phyloP scores from a whole-genome alignment of 2,797 vertebrate species.

The Morelia viridis region DNA sequence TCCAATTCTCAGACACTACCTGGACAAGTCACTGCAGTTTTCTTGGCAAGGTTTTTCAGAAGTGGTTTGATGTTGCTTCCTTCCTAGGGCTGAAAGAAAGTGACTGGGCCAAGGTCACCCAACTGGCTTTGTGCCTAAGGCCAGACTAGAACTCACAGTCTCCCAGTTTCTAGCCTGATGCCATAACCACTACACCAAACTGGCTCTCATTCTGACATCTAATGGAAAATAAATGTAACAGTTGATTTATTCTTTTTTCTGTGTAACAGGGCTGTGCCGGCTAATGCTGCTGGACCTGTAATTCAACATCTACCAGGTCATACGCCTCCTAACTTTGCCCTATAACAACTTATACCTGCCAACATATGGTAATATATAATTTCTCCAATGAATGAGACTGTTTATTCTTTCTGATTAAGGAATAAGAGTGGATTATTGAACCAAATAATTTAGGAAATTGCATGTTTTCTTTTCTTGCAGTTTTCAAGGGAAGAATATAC shows the following conservation, averaged over 20 bases:
- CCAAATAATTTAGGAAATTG: not conserved
- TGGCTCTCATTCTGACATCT: slow-evolving; percentile 67
- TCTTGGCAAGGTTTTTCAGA: too few species aligned
- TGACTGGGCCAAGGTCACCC: too few species aligned
- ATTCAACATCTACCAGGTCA: not conserved
- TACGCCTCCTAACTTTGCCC: not conserved
- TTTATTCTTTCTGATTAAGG: not conserved
- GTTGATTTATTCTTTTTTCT: not conserved
- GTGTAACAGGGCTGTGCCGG: not conserved
- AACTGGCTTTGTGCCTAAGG: too few species aligned
- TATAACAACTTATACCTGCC: not conserved
- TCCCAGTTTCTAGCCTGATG: too few species aligned
- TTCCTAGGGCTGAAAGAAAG: too few species aligned
- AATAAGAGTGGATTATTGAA: not conserved
- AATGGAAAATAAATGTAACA: slow-evolving; percentile 57
- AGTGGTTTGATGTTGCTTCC: too few species aligned
- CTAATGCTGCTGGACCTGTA: not conserved
- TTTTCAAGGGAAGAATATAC: not conserved
- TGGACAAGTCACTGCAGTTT: too few species aligned
- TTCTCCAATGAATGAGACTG: not conserved
- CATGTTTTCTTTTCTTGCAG: not conserved
- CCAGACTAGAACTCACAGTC: too few species aligned
- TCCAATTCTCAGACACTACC: too few species aligned
- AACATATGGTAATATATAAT: not conserved
- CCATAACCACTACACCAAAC: too few species aligned